Base-by-base conservation (phyloP, 2,888 invertebrate species). In the Gastracanthus pulcherrimus region DNA sequence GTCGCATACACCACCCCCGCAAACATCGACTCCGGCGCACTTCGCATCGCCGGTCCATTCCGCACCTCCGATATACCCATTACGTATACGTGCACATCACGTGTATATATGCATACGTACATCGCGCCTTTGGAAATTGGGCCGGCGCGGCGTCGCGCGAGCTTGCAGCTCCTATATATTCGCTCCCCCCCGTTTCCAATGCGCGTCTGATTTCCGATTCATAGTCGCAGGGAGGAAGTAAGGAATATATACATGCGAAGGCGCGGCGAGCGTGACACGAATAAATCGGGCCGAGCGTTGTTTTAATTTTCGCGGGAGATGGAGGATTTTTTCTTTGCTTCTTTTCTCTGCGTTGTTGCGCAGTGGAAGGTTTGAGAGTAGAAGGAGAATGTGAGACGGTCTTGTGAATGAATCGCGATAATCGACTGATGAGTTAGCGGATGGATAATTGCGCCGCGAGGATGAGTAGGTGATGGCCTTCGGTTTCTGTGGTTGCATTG, bases 191-290 rank as follows among this genome's bases (percentile, higher is more conserved):
- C 75, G 34, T 51, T 71, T 71, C 55, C 55, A 48, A 62, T 70
- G 71, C 51, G 34, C 41, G 31, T 23, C 72, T 67, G 71, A 74
- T 58, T 74, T 72, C 36, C 67, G 62, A 62, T 70, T 77, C 60
- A 51, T 51, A 51, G 48, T n/a, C 31, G 69, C 48, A 69, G n/a
- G 19, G n/a, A 19, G 5, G 4, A n/a, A 48, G 16, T n/a, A 4
- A 19, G 16, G 60, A 48, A 48, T 48, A 48, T 48, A 48, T 48
- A 60, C 60, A 60, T 31, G 34, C 16, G n/a, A 26, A n/a, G 48
- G 1, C 7, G n/a, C 3, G 48, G 23, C 6, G 48, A 51, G 19
- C 48, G 48, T 51, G 48, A 51, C 48, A 51, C 19, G 48, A 51
- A 51, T 29, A 29, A 7, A 60, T 45, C 45, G 45, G n/a, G 11